Percentiles rank a stretch among this genome's conserved stretches.
Evolutionary conservation across 2,113 vertebrate genomes (phyloP).

Genomic region (Gymnobelideus leadbeateri): DNA sequence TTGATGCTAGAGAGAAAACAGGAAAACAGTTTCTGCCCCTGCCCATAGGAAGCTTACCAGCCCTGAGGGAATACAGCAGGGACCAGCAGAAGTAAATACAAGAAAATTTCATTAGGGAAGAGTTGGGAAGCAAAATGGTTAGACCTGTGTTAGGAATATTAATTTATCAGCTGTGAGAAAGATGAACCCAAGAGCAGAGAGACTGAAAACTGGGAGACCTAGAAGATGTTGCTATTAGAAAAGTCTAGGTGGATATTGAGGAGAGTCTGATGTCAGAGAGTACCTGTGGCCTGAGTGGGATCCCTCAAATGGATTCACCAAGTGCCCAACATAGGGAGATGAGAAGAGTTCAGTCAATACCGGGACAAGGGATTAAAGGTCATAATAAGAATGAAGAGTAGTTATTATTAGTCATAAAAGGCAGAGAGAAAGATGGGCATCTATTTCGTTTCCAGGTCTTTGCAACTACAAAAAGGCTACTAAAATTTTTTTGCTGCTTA

Average conservation of each 20-base stretch:
- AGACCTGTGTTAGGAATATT: too few relatives aligned
- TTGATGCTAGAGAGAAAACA: neutral
- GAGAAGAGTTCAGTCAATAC: too few relatives aligned
- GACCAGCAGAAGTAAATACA: neutral
- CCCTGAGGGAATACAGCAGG: neutral
- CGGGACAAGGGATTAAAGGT: neutral
- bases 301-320: neutral
- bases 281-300: too few relatives aligned
- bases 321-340: neutral
- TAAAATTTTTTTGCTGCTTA: neutral
- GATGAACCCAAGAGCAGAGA: neutral
- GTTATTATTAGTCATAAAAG: neutral
- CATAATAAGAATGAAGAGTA: neutral
- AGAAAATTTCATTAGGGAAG: neutral
- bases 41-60: neutral
- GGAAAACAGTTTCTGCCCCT: neutral
- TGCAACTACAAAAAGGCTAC: neutral
- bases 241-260: neutral
- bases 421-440: too few relatives aligned
- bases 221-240: neutral
- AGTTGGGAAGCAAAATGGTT: neutral
- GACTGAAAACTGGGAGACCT: neutral
- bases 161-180: neutral
- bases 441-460: neutral
- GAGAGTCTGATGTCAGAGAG: too few relatives aligned